Percentiles rank a stretch among this genome's conserved stretches.
Evolutionary conservation across 2,888 invertebrate species (phyloP).

Genomic region (Tricholauxania praeusta): DNA sequence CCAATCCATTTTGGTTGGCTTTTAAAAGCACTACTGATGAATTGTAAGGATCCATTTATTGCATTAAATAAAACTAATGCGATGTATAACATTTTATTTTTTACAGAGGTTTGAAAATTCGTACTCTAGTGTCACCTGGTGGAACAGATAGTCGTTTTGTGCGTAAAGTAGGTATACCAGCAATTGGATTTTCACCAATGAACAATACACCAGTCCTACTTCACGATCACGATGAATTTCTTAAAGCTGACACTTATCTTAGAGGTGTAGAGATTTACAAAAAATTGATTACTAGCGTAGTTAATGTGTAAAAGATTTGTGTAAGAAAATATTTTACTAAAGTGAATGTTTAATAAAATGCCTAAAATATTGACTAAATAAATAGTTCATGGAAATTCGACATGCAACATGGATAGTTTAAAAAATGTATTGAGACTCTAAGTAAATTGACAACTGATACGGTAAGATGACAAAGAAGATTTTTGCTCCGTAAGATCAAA

Average conservation of each 20-base stretch:
- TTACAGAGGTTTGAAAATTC: conserved; percentile 75
- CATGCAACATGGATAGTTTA: too few species aligned
- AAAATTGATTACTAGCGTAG: conserved; percentile 60
- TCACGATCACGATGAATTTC: conserved; percentile 92
- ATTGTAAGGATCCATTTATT: conserved; percentile 66
- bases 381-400: too few species aligned
- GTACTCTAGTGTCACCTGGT: conserved; percentile 85
- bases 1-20: conserved; percentile 80
- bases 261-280: conserved; percentile 83
- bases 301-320: conserved; percentile 50
- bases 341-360: too few species aligned
- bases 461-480: too few species aligned
- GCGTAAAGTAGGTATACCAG: conserved; percentile 81
- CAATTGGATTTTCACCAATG: conserved; percentile 93
- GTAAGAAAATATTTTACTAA: too few species aligned
- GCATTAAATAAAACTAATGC: neutral
- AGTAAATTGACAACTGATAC: too few species aligned
- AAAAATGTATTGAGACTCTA: too few species aligned
- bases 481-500: too few species aligned
- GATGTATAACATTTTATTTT: neutral
- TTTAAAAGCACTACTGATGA: conserved; percentile 75
- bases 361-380: too few species aligned
- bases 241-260: conserved; percentile 83
- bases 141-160: conserved; percentile 91
- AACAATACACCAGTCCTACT: conserved; percentile 84